Evolutionary conservation across 2,113 vertebrate species (phyloP), one percentile per base, ranked within the genome.

Genomic region (Tyto alba): DNA sequence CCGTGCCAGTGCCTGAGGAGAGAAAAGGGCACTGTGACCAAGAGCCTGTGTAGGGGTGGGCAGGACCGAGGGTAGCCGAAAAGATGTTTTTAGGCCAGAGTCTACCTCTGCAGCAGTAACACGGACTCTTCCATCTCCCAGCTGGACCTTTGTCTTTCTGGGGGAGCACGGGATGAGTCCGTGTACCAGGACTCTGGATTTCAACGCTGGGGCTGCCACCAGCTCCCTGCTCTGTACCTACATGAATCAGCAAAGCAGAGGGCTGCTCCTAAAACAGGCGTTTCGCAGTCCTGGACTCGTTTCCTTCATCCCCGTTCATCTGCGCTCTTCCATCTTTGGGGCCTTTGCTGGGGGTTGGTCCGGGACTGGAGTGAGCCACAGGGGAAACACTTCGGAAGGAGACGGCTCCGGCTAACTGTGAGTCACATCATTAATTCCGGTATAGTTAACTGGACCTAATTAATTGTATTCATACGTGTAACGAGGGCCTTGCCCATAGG

Each of bases 401-500:
- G 81, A 45, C 43, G 45, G 60, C 87, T 77, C 62, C 43, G 53
- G 56, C 69, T 95, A 80, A 79, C 93, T 63, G 64, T 40, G 84
- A 95, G 57, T 68, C 84, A 64, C 62, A 63, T 94, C 34, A 21
- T 95, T 93, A 87, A 85, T 71, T 94, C 76, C 73, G 40, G 48
- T 81, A 67, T 50, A 81, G 69, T 78, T 96, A 94, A 96, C 88
- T 95, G 69, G 69, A 45, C 74, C 69, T 91, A 82, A 89, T 95
- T 96, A 94, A 96, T 96, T 53, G 48, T 91, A 93, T 87, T 92
- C 56, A 25, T 79, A 84, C 87, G 41, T 52, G 76, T 89, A 89
- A 89, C 17, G 66, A 96, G 60, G 66, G 60, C 60, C 52, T 90
- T 92, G 80, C 72, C 69, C 68, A 81, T 41, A 71, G 76, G 64